Evolutionary conservation across 2,888 invertebrate species (phyloP).

Genomic region (Rutpela maculata): DNA sequence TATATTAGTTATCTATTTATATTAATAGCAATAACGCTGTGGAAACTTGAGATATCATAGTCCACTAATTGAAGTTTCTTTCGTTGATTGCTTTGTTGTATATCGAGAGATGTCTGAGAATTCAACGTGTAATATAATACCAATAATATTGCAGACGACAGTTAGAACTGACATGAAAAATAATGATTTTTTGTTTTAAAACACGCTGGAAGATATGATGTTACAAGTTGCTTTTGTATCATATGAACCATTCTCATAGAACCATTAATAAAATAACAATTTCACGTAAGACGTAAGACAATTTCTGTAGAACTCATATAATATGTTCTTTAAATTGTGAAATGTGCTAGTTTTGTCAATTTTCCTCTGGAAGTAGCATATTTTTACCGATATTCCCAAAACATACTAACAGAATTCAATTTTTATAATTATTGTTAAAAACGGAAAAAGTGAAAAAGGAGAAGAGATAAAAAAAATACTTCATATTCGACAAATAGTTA

Average conservation of each 20-base stretch:
- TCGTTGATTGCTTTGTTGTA: not conserved
- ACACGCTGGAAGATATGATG: not conserved
- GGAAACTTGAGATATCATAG: not conserved
- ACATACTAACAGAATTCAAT: no score
- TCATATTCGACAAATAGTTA: no score
- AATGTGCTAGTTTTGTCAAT: no score
- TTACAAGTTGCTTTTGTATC: not conserved
- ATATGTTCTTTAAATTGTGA: no score
- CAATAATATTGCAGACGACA: not conserved
- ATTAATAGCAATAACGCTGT: not conserved
- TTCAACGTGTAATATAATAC: constrained; percentile 7
- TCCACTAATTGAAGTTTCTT: constrained; percentile 23
- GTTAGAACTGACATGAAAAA: constrained; percentile 22
- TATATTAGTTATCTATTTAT: not conserved
- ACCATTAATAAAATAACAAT: constrained; percentile 17
- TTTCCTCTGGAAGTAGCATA: no score
- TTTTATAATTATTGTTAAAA: no score
- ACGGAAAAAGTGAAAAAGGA: no score
- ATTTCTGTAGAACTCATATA: not conserved
- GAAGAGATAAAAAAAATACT: no score
- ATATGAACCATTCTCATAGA: not conserved
- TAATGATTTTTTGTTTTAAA: constrained; percentile 11
- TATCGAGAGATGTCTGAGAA: constrained; percentile 11
- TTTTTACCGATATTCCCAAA: no score
- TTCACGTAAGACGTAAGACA: not conserved